Evolutionary conservation across 2,113 vertebrate genomes (phyloP), one percentile per base, ranked within the genome.

Genomic region (Chaetura pelagica): DNA sequence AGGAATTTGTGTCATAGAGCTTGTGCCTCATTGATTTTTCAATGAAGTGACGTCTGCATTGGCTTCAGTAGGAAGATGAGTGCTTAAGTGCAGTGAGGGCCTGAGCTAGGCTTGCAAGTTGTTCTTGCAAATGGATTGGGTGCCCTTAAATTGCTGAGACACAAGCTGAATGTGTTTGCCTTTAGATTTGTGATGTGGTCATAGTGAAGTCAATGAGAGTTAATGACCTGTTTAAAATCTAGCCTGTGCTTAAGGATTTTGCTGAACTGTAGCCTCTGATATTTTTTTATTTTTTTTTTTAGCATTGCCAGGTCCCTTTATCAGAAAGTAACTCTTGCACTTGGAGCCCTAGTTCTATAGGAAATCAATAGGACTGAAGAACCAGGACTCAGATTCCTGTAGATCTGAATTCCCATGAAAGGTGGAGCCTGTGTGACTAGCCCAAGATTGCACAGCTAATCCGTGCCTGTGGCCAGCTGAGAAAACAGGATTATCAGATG

Each of bases 1-100:
- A 93, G 59, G 59, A 80, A 67, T 92, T 79, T 46, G 13, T 90
- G 51, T 93, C 8, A 3, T 68, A 66, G 55, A 92, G 79, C 7
- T 3, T 91, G 49, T 71, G 51, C 73, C 82, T 93, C 72, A 76
- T 74, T 83, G 94, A 93, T 90, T 93, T 94, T 78, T 90, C 30
- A 46, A 8, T 80, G 68, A 77, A 95, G 71, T 77, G 75, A 77
- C 42, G 64, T 59, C 85, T 83, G 59, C 27, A 3, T 42, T 94
- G 90, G 71, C 51, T 95, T 90, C 51, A 38, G 55, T 34, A 49
- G 75, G n/a, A 58, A 76, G 78, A 63, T 54, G 82, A 91, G 81
- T 76, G 69, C 26, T 14, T 89, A 35, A 89, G 84, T 85, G 30
- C 21, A 27, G 29, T 12, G 16, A 76, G 46, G 75, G 42, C 71